phyloP scores from a whole-genome alignment of 2,888 invertebrate species.

The Odontothrips loti region DNA sequence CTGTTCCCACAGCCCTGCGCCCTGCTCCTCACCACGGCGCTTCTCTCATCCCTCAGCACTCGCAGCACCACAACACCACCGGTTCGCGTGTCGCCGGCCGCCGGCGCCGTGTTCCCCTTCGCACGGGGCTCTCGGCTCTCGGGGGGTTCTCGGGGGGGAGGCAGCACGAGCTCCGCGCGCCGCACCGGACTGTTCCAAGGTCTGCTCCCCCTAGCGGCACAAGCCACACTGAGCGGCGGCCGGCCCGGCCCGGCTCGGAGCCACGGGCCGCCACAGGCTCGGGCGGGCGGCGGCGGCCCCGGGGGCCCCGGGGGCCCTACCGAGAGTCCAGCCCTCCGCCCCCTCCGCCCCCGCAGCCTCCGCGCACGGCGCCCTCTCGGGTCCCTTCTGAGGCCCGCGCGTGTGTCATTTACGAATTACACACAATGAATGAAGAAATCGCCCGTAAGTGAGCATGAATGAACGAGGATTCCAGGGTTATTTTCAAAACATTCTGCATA shows the following conservation, averaged over 20 bases:
- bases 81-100: background rate
- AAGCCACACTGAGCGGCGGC: slow-evolving; percentile 9
- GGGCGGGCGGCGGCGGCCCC: background rate
- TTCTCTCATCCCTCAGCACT: too few species aligned
- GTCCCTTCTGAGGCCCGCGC: too few species aligned
- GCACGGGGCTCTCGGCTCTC: too few species aligned
- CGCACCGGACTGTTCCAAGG: background rate
- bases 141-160: too few species aligned
- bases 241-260: background rate
- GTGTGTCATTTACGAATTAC: too few species aligned
- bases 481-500: too few species aligned
- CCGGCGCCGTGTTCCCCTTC: background rate
- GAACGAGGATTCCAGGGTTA: too few species aligned
- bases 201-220: background rate
- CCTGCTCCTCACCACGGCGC: too few species aligned
- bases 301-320: background rate
- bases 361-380: background rate
- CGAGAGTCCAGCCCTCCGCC: background rate
- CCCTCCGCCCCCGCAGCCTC: background rate
- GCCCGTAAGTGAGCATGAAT: too few species aligned
- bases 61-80: background rate
- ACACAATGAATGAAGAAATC: too few species aligned
- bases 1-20: background rate
- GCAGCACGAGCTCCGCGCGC: background rate
- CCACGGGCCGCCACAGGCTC: background rate